phyloP scores from a whole-genome alignment of 2,797 vertebrate species.

The Spheniscus humboldti region DNA sequence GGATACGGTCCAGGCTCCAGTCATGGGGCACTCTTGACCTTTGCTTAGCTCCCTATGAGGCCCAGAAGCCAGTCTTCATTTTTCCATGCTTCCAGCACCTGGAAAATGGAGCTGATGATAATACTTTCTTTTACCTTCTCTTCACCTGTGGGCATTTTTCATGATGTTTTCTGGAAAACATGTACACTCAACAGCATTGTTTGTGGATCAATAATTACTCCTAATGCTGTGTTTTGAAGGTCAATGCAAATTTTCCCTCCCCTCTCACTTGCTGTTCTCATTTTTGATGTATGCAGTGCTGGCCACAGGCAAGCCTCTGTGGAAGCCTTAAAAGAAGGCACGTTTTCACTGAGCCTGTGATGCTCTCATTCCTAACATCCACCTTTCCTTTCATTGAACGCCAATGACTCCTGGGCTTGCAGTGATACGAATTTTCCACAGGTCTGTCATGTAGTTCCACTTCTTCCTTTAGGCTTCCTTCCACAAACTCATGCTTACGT shows the following conservation, averaged over 20 bases:
- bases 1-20: background rate
- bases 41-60: background rate
- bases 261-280: background rate
- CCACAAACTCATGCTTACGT: background rate
- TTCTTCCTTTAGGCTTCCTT: slow-evolving; percentile 5
- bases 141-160: background rate
- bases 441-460: background rate
- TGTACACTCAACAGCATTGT: background rate
- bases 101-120: background rate
- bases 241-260: background rate
- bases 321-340: background rate
- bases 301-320: slow-evolving; percentile 3
- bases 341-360: background rate
- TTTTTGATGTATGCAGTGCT: background rate
- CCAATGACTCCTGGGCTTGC: slow-evolving; percentile 44
- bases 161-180: background rate
- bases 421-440: background rate
- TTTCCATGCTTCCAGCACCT: background rate
- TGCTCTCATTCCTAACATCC: background rate
- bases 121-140: background rate
- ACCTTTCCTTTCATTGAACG: slow-evolving; percentile 30
- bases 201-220: slow-evolving; percentile 27
- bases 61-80: background rate
- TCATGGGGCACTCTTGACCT: background rate
- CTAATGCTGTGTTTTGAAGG: background rate